Conservation (phyloP, 1,140 invertebrate genomes). For the Drosophila virilis region DNA sequence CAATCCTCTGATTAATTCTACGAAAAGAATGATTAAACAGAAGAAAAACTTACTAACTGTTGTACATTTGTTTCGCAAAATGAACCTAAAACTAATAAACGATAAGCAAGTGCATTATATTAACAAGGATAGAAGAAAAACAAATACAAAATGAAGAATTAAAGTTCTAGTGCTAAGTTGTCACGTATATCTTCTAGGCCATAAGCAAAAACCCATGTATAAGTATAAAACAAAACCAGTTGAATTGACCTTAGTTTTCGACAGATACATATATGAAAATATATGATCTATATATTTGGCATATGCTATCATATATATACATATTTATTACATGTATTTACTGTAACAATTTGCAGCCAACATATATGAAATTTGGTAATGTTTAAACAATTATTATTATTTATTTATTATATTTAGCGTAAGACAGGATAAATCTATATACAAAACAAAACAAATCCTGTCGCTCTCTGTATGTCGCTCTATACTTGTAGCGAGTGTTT, state of each 20-base stretch:
- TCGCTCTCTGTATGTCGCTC: conserved; percentile 66
- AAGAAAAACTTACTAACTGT: conserved; percentile 42
- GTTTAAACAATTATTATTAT: conserved; percentile 46
- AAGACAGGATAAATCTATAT: conserved; percentile 37
- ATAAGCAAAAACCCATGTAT: conserved; percentile 57
- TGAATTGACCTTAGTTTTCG: conserved; percentile 63
- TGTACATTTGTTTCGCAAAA: conserved; percentile 67
- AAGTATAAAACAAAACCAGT: conserved; percentile 43
- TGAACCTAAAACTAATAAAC: conserved; percentile 50
- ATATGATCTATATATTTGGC: neutral
- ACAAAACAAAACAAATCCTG: conserved; percentile 45
- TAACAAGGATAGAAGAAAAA: conserved; percentile 37
- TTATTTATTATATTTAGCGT: conserved; percentile 50
- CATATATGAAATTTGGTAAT: conserved; percentile 51
- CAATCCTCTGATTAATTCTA: conserved; percentile 29
- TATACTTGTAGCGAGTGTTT: conserved; percentile 75
- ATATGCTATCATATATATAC: conserved; percentile 38
- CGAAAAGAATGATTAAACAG: conserved; percentile 3
- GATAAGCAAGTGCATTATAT: conserved; percentile 80
- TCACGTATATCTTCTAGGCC: conserved; percentile 75
- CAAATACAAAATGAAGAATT: conserved; percentile 31
- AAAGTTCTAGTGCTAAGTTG: conserved; percentile 66
- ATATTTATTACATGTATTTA: conserved; percentile 39
- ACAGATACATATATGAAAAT: conserved; percentile 11
- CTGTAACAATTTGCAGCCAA: conserved; percentile 46